phyloP scores from a whole-genome alignment of 64 coral and sea anemone genomes.

The Astreopora myriophthalma region DNA sequence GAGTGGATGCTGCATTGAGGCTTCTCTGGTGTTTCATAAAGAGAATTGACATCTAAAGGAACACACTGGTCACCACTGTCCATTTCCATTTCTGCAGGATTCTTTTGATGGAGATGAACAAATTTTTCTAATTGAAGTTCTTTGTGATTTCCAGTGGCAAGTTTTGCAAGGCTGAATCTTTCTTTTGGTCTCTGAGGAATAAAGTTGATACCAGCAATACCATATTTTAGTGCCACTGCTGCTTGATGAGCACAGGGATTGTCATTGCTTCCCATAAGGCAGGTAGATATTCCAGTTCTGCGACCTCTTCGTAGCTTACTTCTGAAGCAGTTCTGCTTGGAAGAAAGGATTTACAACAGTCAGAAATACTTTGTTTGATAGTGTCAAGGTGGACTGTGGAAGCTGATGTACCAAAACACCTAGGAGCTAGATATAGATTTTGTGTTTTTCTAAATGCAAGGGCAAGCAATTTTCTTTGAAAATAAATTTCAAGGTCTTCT shows the following conservation, averaged over 20 bases:
- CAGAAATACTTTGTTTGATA: constrained; percentile 1
- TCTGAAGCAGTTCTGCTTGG: constrained; percentile 38
- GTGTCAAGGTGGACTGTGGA: constrained; percentile 30
- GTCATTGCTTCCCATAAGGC: not conserved
- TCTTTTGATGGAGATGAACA: constrained; percentile 31
- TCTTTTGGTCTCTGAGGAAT: constrained; percentile 29
- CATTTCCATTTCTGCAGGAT: not conserved
- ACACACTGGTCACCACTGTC: not conserved
- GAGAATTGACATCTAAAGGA: not conserved
- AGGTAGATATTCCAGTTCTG: not conserved
- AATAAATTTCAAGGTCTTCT: constrained; percentile 39
- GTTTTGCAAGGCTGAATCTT: constrained; percentile 3
- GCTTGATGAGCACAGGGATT: constrained; percentile 52
- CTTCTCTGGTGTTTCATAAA: not conserved
- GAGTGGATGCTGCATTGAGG: not conserved
- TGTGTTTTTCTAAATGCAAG: constrained; percentile 52
- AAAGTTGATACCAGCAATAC: constrained; percentile 15
- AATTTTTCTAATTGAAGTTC: not conserved
- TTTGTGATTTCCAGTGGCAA: constrained; percentile 24
- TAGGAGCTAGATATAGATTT: constrained; percentile 48
- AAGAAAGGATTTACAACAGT: constrained; percentile 11
- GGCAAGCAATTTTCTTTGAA: constrained; percentile 45
- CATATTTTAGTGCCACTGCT: constrained; percentile 27
- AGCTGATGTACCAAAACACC: constrained; percentile 54
- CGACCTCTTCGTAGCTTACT: not conserved